phyloP scores from a whole-genome alignment of 2,888 invertebrate genomes.

The Trachelus troglodyta region DNA sequence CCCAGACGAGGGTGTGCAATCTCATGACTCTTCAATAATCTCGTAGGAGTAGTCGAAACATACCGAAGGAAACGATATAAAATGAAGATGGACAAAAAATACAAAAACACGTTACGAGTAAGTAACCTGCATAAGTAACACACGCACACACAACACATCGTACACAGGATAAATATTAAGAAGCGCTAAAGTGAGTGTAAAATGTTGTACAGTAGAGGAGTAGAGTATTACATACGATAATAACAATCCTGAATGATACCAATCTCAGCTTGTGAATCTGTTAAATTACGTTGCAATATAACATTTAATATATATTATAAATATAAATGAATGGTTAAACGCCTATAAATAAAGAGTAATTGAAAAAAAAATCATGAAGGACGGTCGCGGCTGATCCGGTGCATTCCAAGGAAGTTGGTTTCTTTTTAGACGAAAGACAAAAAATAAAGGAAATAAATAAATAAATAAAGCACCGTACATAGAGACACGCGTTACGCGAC shows the following conservation, averaged over 20 bases:
- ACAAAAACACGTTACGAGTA: constrained; percentile 5
- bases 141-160: not conserved
- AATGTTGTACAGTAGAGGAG: constrained; percentile 65
- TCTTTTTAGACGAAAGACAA: not conserved
- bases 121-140: not conserved
- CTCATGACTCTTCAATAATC: constrained; percentile 65
- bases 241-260: constrained; percentile 59
- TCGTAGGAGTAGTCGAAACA: constrained; percentile 57
- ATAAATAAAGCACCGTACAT: not conserved
- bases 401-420: not conserved
- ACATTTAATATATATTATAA: constrained; percentile 48
- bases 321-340: constrained; percentile 33
- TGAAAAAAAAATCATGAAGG: constrained; percentile 5
- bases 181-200: constrained; percentile 51
- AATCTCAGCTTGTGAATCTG: constrained; percentile 66
- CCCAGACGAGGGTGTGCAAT: constrained; percentile 54
- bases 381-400: not conserved
- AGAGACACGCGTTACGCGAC: not conserved
- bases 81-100: constrained; percentile 2
- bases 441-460: not conserved
- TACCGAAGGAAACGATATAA: constrained; percentile 41
- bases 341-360: not conserved
- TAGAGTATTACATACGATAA: constrained; percentile 59
- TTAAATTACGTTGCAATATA: constrained; percentile 64
- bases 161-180: not conserved